A percentile compares a stretch with the other conserved stretches of the same genome.
Conservation (phyloP, 2,113 vertebrate genomes). For the Equus przewalskii region DNA sequence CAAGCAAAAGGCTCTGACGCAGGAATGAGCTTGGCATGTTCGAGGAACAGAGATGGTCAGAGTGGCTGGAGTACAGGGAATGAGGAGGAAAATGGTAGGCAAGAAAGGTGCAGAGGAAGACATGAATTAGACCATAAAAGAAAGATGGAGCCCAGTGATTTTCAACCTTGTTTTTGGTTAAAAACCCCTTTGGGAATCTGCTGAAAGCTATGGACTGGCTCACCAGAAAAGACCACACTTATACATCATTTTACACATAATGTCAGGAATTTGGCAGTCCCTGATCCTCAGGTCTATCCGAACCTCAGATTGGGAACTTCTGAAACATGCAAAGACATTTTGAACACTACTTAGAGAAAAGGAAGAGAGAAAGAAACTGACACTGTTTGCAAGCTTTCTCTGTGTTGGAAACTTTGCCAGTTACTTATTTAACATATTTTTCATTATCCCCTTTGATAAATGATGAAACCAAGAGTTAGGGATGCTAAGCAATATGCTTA, state of each 20-base stretch:
- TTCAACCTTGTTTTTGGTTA: neutral
- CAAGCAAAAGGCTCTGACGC: neutral
- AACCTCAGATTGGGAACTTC: neutral
- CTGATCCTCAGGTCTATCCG: neutral
- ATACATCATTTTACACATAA: neutral
- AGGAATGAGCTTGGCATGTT: neutral
- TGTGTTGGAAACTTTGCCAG: neutral
- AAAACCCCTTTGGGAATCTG: neutral
- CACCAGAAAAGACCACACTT: neutral
- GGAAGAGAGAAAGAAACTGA: neutral
- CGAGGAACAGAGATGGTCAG: neutral
- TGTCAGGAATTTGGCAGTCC: neutral
- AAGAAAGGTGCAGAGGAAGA: neutral
- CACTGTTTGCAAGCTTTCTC: neutral
- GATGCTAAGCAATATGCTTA: neutral
- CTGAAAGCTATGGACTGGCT: neutral
- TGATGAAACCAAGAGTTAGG: neutral
- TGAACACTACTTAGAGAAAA: neutral
- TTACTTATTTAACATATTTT: neutral
- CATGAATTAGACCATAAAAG: neutral
- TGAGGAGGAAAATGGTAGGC: neutral
- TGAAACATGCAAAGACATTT: neutral
- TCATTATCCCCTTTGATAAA: conserved; percentile 21
- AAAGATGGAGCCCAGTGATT: neutral
- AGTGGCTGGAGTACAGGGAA: neutral